phyloP scores from a whole-genome alignment of 1,140 invertebrate species.

The Drosophila funebris region DNA sequence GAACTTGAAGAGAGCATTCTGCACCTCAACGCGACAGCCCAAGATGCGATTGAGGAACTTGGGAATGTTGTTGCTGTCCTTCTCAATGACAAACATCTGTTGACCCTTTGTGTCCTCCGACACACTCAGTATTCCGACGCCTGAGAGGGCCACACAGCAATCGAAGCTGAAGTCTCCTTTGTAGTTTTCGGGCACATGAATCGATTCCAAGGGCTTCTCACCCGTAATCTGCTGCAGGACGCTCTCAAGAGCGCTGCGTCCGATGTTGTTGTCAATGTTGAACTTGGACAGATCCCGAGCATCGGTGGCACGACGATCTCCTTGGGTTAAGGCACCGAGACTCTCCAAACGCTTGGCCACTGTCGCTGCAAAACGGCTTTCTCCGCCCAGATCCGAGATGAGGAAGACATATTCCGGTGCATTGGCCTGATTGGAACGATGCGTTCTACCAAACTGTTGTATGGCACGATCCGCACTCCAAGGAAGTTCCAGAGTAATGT shows the following conservation, averaged over 20 bases:
- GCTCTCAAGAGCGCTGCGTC: slow-evolving; percentile 94
- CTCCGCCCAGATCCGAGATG: slow-evolving; percentile 98
- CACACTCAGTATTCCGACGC: slow-evolving; percentile 95
- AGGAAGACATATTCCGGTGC: slow-evolving; percentile 99
- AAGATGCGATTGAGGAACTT: slow-evolving; percentile 99
- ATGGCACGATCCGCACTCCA: slow-evolving; percentile 99
- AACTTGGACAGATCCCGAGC: slow-evolving; percentile 97
- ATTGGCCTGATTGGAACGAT: slow-evolving; percentile 93
- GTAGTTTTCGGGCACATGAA: slow-evolving; percentile 84
- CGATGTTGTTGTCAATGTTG: slow-evolving; percentile 99
- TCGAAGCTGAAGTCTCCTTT: slow-evolving; percentile 97
- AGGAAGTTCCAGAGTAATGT: slow-evolving; percentile 98
- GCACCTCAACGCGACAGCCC: slow-evolving; percentile 97
- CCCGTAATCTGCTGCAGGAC: slow-evolving; percentile 94
- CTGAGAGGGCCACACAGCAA: slow-evolving; percentile 92
- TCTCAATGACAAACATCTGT: slow-evolving; percentile 92
- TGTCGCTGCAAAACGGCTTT: slow-evolving; percentile 96
- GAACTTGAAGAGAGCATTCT: slow-evolving; percentile 98
- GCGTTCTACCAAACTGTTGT: slow-evolving; percentile 97
- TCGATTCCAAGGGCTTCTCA: slow-evolving; percentile 86
- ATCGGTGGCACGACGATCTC: slow-evolving; percentile 98
- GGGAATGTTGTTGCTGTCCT: slow-evolving; percentile 98
- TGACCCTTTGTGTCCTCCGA: slow-evolving; percentile 89
- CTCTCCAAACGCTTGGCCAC: slow-evolving; percentile 98
- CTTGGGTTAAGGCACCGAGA: slow-evolving; percentile 97